phyloP scores from a whole-genome alignment of 2,888 invertebrate species.

The Aleiodes alternator region DNA sequence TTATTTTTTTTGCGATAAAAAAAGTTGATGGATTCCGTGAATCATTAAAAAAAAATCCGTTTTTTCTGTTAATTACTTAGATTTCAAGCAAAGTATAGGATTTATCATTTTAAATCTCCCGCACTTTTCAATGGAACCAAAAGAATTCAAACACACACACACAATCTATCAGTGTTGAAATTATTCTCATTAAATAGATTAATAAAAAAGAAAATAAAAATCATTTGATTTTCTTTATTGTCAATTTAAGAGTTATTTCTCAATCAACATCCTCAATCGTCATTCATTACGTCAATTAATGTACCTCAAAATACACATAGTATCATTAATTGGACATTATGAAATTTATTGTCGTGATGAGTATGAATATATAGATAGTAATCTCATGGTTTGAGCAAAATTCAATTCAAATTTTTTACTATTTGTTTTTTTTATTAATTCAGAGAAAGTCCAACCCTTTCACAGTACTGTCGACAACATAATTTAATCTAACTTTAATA shows the following conservation, averaged over 20 bases:
- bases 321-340: constrained; percentile 19
- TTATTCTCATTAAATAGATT: constrained; percentile 1
- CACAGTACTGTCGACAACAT: neutral
- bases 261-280: constrained; percentile 26
- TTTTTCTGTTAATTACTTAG: no score
- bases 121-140: no score
- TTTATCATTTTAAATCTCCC: no score
- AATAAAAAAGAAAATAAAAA: constrained; percentile 1
- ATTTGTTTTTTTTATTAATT: neutral
- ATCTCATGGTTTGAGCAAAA: neutral
- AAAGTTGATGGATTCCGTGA: no score
- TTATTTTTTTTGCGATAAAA: no score
- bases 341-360: constrained; percentile 25
- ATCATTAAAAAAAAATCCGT: no score
- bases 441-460: no score
- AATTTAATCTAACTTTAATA: constrained; percentile 7
- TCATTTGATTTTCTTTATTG: constrained; percentile 8
- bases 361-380: neutral
- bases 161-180: neutral
- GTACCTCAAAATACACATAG: constrained; percentile 1
- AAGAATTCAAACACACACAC: no score
- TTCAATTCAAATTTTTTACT: neutral
- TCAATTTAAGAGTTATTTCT: constrained; percentile 17
- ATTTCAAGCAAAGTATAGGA: no score
- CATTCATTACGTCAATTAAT: constrained; percentile 31